Evolutionary conservation across 2,113 vertebrate species (phyloP).

Genomic region (Capreolus pygargus): DNA sequence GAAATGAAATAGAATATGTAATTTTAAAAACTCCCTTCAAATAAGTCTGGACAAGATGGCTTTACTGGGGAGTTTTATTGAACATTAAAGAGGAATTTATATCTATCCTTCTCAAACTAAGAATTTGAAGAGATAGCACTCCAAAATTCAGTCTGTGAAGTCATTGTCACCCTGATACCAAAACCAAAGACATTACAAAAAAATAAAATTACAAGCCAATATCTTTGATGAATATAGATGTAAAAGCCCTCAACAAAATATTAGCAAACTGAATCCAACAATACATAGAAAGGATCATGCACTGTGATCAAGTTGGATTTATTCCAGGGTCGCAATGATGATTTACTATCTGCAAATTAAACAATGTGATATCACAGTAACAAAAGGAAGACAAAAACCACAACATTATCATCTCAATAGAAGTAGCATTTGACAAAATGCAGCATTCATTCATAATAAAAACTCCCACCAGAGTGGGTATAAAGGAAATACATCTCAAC

Average conservation of each 20-base stretch:
- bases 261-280: not conserved
- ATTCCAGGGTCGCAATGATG: not conserved
- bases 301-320: not conserved
- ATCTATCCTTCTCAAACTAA: not conserved
- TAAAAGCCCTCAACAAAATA: not conserved
- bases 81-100: not conserved
- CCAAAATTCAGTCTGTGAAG: not conserved
- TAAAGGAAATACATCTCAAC: not conserved
- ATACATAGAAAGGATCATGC: not conserved
- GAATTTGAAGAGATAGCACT: not conserved
- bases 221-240: not conserved
- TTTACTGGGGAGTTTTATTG: not conserved
- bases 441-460: not conserved
- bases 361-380: not conserved
- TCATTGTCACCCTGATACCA: not conserved
- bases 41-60: not conserved
- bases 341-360: not conserved
- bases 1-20: not conserved
- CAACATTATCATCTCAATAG: not conserved
- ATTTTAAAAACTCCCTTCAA: not conserved
- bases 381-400: not conserved
- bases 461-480: not conserved
- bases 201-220: not conserved
- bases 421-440: not conserved
- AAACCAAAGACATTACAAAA: not conserved